phyloP scores from a whole-genome alignment of 2,888 invertebrate species.

The Tenthredo notha region DNA sequence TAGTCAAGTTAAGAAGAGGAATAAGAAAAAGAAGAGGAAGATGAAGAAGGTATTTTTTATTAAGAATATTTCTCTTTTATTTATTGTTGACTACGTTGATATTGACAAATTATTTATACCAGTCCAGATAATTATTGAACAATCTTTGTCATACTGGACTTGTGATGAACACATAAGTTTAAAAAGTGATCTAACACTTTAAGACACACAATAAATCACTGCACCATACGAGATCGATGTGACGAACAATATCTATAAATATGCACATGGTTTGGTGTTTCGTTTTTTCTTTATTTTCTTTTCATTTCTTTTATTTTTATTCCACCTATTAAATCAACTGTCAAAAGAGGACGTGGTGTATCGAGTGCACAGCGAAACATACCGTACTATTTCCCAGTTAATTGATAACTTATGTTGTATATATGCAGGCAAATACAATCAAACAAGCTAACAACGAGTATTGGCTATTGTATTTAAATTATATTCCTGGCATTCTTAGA shows the following conservation, averaged over 20 bases:
- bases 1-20: constrained; percentile 53
- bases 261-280: neutral
- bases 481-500: neutral
- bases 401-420: constrained; percentile 4
- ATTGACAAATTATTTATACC: constrained; percentile 38
- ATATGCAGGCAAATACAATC: neutral
- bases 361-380: constrained; percentile 20
- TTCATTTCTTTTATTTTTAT: neutral
- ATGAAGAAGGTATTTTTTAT: neutral
- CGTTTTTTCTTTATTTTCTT: too few relatives aligned
- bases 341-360: neutral
- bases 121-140: constrained; percentile 3
- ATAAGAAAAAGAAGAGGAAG: neutral
- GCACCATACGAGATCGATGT: neutral
- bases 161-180: constrained; percentile 4
- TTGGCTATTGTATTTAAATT: constrained; percentile 8
- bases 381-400: constrained; percentile 44
- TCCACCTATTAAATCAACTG: neutral
- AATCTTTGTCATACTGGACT: constrained; percentile 2
- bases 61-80: constrained; percentile 15
- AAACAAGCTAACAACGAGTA: neutral
- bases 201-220: neutral
- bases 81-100: constrained; percentile 36
- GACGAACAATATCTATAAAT: constrained; percentile 5
- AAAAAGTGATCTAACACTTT: neutral